phyloP scores from a whole-genome alignment of 2,888 invertebrate species.

The Eilema caniola region DNA sequence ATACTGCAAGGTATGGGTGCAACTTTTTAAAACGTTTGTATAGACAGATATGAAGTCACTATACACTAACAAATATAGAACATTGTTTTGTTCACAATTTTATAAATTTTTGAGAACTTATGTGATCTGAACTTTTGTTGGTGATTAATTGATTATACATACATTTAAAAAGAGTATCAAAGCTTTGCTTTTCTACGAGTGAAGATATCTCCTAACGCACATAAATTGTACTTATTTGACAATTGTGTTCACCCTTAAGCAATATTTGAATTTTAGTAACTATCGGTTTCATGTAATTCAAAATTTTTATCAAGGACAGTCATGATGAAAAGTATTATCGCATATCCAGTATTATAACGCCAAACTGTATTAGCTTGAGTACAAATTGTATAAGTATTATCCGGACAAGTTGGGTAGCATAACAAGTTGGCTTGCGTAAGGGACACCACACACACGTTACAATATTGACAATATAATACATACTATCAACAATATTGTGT shows the following conservation, averaged over 20 bases:
- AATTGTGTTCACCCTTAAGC: not conserved
- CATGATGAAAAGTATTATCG: constrained; percentile 49
- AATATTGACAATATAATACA: too few relatives aligned
- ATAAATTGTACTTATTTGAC: not conserved
- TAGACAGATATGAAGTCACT: too few relatives aligned
- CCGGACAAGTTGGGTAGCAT: constrained; percentile 26
- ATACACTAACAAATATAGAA: too few relatives aligned
- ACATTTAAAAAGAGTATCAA: not conserved
- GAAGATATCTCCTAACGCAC: not conserved
- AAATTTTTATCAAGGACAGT: constrained; percentile 20
- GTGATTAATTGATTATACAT: not conserved
- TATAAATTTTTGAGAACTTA: too few relatives aligned
- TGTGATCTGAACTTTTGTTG: too few relatives aligned
- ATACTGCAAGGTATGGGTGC: too few relatives aligned
- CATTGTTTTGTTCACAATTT: too few relatives aligned
- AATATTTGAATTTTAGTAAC: not conserved
- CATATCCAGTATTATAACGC: constrained; percentile 65
- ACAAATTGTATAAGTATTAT: constrained; percentile 36
- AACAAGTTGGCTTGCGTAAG: not conserved
- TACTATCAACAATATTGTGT: too few relatives aligned
- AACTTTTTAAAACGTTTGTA: too few relatives aligned
- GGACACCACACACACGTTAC: not conserved
- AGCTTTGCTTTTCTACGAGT: not conserved
- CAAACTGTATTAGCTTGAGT: constrained; percentile 59
- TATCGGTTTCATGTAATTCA: constrained; percentile 22